Conservation (phyloP, 2,888 invertebrate species). For the Colletes collaris region DNA sequence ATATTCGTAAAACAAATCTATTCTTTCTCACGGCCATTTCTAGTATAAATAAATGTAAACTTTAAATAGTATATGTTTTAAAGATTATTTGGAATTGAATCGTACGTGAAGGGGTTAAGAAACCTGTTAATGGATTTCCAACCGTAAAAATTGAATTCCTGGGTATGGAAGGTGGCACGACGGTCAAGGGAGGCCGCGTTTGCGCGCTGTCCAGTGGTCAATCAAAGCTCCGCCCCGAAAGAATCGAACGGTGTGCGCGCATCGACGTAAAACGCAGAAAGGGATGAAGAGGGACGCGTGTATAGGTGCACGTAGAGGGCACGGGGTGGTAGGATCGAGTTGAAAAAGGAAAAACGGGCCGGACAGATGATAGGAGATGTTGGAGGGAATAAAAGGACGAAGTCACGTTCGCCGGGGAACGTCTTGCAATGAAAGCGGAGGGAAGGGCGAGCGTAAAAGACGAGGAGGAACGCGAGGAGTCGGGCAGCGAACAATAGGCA, state of each 20-base stretch:
- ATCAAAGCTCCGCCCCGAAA: conserved; percentile 80
- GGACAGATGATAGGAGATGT: conserved; percentile 26
- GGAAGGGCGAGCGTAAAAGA: conserved; percentile 8
- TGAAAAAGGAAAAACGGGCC: not conserved
- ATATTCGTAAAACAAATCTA: no score
- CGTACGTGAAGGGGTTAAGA: no score
- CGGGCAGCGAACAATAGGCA: conserved; percentile 9
- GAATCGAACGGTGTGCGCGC: conserved; percentile 73
- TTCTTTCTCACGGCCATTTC: no score
- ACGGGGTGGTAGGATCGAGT: conserved; percentile 18
- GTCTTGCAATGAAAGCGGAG: not conserved
- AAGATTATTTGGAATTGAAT: no score
- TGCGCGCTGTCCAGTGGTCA: conserved; percentile 82
- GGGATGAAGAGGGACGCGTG: not conserved
- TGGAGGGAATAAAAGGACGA: conserved; percentile 26
- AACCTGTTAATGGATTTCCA: no score
- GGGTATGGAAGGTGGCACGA: not conserved
- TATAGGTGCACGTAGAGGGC: not conserved
- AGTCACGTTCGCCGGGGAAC: conserved; percentile 6
- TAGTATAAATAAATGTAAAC: no score
- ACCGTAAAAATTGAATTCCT: no score
- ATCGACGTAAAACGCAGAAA: conserved; percentile 21
- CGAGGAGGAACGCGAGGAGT: not conserved
- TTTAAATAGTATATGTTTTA: no score
- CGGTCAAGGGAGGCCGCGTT: conserved; percentile 62